These are phyloP conservation scores for Cydia strobilella DNA, from an alignment of 1,140 invertebrate species.

Conservation along the genomic window DNA sequence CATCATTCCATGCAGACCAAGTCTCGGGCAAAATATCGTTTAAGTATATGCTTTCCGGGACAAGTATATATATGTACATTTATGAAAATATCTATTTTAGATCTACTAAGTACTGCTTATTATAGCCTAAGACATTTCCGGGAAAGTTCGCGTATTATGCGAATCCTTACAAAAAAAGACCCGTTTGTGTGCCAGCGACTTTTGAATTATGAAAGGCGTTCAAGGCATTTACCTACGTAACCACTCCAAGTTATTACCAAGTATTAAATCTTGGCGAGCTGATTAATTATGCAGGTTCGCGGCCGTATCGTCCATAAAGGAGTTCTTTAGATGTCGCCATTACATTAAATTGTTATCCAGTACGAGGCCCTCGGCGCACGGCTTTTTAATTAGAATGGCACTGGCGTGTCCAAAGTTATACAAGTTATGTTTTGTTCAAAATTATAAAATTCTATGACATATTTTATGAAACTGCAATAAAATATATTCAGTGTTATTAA, in stretches of 20 bases:
- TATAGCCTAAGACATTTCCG: too few relatives aligned
- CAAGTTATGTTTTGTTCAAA: slow-evolving; percentile 47
- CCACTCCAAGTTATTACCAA: slow-evolving; percentile 29
- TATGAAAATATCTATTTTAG: too few relatives aligned
- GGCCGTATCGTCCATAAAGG: slow-evolving; percentile 54
- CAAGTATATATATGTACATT: too few relatives aligned
- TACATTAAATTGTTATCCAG: slow-evolving; percentile 60
- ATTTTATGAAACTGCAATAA: not conserved
- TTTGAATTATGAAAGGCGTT: slow-evolving; percentile 20
- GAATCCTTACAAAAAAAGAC: not conserved
- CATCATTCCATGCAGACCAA: too few relatives aligned
- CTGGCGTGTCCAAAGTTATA: slow-evolving; percentile 52
- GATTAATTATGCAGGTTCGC: slow-evolving; percentile 55
- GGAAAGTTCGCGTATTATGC: not conserved
- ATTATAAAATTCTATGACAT: slow-evolving; percentile 2
- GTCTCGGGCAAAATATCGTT: too few relatives aligned
- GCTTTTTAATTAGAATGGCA: slow-evolving; percentile 62
- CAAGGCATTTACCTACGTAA: not conserved
- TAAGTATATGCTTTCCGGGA: too few relatives aligned
- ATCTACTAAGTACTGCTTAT: too few relatives aligned
- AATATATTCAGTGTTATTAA: not conserved
- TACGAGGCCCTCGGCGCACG: slow-evolving; percentile 47
- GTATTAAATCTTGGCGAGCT: slow-evolving; percentile 35
- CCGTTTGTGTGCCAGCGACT: not conserved
- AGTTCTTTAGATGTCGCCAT: slow-evolving; percentile 57